Evolutionary conservation across 2,888 invertebrate genomes (phyloP), one percentile per base, ranked within the genome.

Genomic region (Holacanthella duospinosa): DNA sequence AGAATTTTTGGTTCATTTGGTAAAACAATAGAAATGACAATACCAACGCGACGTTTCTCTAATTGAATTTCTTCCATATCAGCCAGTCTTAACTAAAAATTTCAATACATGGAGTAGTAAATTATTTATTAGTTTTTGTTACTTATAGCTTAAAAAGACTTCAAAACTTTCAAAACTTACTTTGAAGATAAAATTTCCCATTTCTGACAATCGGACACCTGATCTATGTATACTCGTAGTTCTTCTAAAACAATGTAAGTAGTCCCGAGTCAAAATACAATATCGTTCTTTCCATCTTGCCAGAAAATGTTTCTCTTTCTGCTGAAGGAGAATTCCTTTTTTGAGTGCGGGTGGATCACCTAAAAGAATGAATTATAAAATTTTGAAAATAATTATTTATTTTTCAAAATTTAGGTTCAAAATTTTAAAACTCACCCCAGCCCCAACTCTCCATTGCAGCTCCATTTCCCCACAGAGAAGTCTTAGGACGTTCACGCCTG

Each of bases 171-270:
- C 29, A 55, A 43, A 53, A 76, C 78, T 76, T 75, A 81, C 82
- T 79, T 84, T 84, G 78, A 84, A 84, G 71, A 84, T 81, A 75
- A 84, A 84, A 76, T 83, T 83, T 67, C 84, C 84, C 84, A 84
- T 84, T 75, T 84, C 83, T 21, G 84, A 83, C 66, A 83, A 82
- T 61, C 78, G 75, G 6, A 74, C 74, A 4, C 74, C 74, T 29
- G 83, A 82, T 12, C 72, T 63, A 59, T 72, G 72, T 57, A 71
- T 65, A 62, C 69, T 70, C 43, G 71, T 70, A 63, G 83, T 83
- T 70, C 83, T 78, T 74, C 84, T 81, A 77, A 85, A 85, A 76
- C 84, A 84, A 75, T 84, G 83, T 74, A 85, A 78, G 75, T 84
- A 85, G 75, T 84, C 84, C 63, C 83, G 78, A 66, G 84, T 85